These are phyloP conservation scores for Cynocephalus volans DNA, from an alignment of 2,113 vertebrate species.

Conservation along the genomic window DNA sequence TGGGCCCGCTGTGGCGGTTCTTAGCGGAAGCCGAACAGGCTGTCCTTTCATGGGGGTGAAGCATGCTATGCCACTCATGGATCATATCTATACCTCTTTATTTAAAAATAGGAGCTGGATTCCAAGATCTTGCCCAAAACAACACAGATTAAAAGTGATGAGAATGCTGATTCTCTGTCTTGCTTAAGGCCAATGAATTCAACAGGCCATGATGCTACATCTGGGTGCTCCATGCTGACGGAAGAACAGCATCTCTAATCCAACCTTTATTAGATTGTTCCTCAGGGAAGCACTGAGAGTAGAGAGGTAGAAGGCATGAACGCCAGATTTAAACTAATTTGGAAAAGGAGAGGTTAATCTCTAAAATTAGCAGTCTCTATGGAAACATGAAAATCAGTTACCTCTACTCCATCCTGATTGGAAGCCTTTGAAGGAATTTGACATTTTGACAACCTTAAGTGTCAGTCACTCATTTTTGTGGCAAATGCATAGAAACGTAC, in stretches of 20 bases:
- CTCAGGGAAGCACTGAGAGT: not conserved
- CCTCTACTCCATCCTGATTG: not conserved
- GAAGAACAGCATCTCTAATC: not conserved
- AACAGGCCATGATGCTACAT: not conserved
- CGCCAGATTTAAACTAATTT: not conserved
- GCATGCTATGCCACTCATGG: not conserved
- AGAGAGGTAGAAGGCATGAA: not conserved
- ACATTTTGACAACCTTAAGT: conserved; percentile 79
- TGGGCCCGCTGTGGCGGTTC: not conserved
- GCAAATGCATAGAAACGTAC: conserved; percentile 49
- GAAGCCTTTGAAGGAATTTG: conserved; percentile 60
- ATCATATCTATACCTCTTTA: not conserved
- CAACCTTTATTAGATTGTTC: not conserved
- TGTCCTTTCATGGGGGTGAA: not conserved
- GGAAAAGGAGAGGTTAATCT: conserved; percentile 52
- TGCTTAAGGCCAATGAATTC: not conserved
- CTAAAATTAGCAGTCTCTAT: conserved; percentile 62
- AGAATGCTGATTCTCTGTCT: not conserved
- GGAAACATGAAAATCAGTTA: conserved; percentile 5
- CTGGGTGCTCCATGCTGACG: not conserved
- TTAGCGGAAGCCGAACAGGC: not conserved
- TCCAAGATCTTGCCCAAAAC: not conserved
- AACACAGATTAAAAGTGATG: not conserved
- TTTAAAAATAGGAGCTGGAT: not conserved
- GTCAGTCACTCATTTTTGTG: conserved; percentile 68